Base-by-base conservation (phyloP, 1,140 invertebrate genomes). In the Ylistrum balloti region DNA sequence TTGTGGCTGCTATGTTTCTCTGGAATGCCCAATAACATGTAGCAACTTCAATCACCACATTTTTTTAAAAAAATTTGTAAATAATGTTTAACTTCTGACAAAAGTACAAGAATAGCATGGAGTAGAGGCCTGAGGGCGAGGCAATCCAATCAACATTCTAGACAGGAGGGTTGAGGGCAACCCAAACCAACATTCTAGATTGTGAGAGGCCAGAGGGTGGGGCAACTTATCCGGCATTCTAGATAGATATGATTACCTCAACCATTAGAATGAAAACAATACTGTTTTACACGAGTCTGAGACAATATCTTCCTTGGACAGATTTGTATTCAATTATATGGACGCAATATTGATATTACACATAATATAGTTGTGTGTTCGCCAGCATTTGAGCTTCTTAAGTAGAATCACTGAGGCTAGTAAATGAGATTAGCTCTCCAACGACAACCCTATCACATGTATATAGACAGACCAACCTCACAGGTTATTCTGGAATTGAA, bases 291-390 rank as follows among this genome's bases (percentile, higher is more conserved):
- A 17, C 7, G 45, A 74, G 45, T 28, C 9, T 17, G 56, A 74
- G 56, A 74, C 56, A 74, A 74, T 74, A 74, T 28, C 22, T 74
- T 74, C 56, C 56, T 74, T 74, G 56, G 56, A 74, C 56, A 74
- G 56, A 74, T 74, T 28, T n/a, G n/a, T 74, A n/a, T 74, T 74
- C n/a, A 74, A 28, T 74, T 74, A n/a, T 74, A 74, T 74, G 56
- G 56, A 74, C 56, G 56, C 56, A 74, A 74, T 28, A 74, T 28
- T 74, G 56, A 74, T 74, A 74, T 28, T 74, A 74, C 56, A 74
- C 56, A 74, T 74, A 28, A n/a, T 74, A 74, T 74, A 74, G 56
- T 74, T 74, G 22, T 74, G 56, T 74, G 56, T 74, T 74, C 56
- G 9, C 56, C 56, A 74, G 56, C 56, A 74, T n/a, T 74, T 74